These are phyloP conservation scores for Agapornis canus DNA, from an alignment of 2,797 vertebrate species.

Conservation along the genomic window DNA sequence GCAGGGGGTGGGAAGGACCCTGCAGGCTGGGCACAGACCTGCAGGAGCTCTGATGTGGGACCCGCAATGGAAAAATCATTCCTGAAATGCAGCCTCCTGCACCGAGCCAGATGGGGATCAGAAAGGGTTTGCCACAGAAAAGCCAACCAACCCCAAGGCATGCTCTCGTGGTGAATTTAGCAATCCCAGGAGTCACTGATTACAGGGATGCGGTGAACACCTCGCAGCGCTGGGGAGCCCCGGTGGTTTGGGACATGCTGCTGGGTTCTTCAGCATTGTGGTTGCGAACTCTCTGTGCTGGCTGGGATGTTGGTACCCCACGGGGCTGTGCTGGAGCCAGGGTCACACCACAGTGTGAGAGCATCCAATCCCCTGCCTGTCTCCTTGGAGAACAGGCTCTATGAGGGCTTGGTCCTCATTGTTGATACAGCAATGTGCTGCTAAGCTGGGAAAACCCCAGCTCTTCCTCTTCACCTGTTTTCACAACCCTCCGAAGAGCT, in stretches of 20 bases:
- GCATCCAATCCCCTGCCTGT: fast-evolving
- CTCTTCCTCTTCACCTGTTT: neutral
- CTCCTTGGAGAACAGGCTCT: neutral
- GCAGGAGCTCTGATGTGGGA: neutral
- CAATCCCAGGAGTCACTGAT: neutral
- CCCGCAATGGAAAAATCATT: neutral
- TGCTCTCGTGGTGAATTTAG: neutral
- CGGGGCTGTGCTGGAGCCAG: neutral
- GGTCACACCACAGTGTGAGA: neutral
- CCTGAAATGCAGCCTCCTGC: neutral
- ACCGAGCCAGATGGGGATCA: neutral
- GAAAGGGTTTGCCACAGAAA: neutral
- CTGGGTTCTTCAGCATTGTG: fast-evolving
- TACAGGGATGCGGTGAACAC: neutral
- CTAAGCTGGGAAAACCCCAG: neutral
- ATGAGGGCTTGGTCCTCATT: neutral
- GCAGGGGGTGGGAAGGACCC: fast-evolving
- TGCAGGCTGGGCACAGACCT: neutral
- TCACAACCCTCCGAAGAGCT: neutral
- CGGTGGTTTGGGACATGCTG: fast-evolving
- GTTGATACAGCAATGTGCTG: fast-evolving
- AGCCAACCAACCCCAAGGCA: neutral
- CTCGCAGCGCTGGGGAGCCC: neutral
- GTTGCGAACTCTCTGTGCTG: fast-evolving
- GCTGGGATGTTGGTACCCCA: fast-evolving